Base-by-base conservation (phyloP, 2,888 invertebrate genomes). In the Argyra leucocephala region DNA sequence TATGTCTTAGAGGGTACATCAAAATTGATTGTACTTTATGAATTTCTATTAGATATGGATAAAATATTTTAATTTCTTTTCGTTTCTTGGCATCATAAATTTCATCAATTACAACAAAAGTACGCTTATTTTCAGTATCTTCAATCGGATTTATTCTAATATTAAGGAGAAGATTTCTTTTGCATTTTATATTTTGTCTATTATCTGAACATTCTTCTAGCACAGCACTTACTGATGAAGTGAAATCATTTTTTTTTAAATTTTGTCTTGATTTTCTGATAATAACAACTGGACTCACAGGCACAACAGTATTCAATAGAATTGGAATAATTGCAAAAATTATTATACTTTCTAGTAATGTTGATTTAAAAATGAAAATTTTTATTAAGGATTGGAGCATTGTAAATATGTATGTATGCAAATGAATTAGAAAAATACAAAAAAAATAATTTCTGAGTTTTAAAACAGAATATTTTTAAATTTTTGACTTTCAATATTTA, bases 11-110 rank as follows among this genome's bases (percentile, higher is more conserved):
- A 7, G 74, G 73, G 69, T 73, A 74, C 73, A 74, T 74, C 64
- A 74, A 64, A 48, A 74, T 67, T 12, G 74, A 73, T 60, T 74
- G 73, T 0, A 71, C 73, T 24, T 71, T 69, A 23, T 70, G 70
- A 59, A 74, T 69, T 66, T 74, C 72, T 64, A 74, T 73, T 64
- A 74, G 66, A 67, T 74, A 74, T 18, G 74, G 73, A 22, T 72
- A 70, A 72, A 74, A 70, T 58, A 74, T 64, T 67, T 72, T 72
- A 21, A 72, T 73, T 59, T 67, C 71, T 7, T 69, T 66, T 26
- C 71, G 69, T 31, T 66, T 70, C 37, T 66, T 65, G 23, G 69
- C 69, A 68, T 74, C 72, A 66, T 69, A 74, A 15, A 73, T 67
- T 69, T 74, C 74, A 66, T 74, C 73, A 15, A 74, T 66, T 23